Base-by-base conservation (phyloP, 2,113 vertebrate species). In the Panurus biarmicus region DNA sequence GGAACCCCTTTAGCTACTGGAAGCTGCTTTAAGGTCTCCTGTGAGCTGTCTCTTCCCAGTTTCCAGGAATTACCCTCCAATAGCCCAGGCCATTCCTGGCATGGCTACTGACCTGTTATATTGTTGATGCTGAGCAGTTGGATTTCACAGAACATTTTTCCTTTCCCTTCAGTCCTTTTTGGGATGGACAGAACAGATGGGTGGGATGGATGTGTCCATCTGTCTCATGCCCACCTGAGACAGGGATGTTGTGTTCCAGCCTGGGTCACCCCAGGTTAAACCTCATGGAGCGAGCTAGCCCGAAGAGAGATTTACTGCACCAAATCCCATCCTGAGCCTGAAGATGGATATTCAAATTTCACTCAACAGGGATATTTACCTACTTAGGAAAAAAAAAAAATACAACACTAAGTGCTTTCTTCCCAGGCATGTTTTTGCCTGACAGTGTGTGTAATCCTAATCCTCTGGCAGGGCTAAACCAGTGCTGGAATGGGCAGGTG, bases 301-400 rank as follows among this genome's bases (percentile, higher is more conserved):
- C 0, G 0, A 54, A 58, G 77, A 23, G 89, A 96, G 87, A 85
- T 96, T 96, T 96, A 78, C 72, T 87, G 54, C 47, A 51, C 40
- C 94, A 95, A 95, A 96, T 96, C 93, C 91, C 78, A 91, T 79
- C 81, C 91, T 95, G 94, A 91, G 74, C 87, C 93, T 70, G 74
- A 93, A 94, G 91, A 95, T 93, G 75, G 82, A 95, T 95, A 90
- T 93, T 95, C 89, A 94, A 94, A 85, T 96, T 93, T 85, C 96
- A 85, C 64, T 96, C 87, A 87, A 51, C 62, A 20, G 56, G 71
- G 95, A 93, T 95, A 93, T 96, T 95, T 94, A 70, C 91, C 67
- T 90, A 93, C 91, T 95, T 95, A 96, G 62, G 73, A 53, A 93
- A 75, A 79, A 94, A 40, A 91, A 94, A 91, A 40, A 81, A 70